Evolutionary conservation across 2,888 invertebrate species (phyloP), one percentile per base, ranked within the genome.

Genomic region (Noctuana brunneofusca): DNA sequence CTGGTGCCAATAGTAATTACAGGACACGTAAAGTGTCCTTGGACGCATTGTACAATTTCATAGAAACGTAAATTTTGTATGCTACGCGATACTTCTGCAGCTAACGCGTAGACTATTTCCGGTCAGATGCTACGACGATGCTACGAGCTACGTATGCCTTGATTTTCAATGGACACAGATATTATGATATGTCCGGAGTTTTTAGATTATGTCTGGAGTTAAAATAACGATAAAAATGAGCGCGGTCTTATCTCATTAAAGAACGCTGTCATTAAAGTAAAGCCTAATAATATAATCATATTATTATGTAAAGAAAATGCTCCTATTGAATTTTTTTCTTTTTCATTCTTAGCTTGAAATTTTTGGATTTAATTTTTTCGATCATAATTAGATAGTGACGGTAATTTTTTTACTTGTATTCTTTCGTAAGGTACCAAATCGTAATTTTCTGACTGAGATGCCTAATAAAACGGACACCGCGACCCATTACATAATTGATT

Each of bases 401-500:
- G 32, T 22, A 20, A 41, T 20, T 52, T 41, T 54, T 14, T 18
- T n/a, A 16, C 24, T 12, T 8, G 24, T n/a, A 38, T 3, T 32
- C n/a, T 12, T 38, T 49, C 27, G 3, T 30, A 11, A 12, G 20
- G 38, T 24, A 12, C 12, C 27, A 27, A 52, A 14, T 20, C 16
- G 24, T 9, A 18, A 48, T 35, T 60, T 46, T 54, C 27, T 46
- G 12, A 24, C 60, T 66, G 65, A 69, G 60, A 68, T 71, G 69
- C 67, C 69, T 66, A 67, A 56, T 67, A 66, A 75, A 62, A 35
- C 18, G 30, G 14, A 38, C 22, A 18, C 12, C 41, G 24, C 71
- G 72, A 71, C 65, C 68, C 68, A 75, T 82, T 81, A 79, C 78
- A 80, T 81, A 77, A 79, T 63, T 63, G 56, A 63, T 79, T 75